Conservation (phyloP, 2,797 vertebrate genomes). For the Falco cherrug region DNA sequence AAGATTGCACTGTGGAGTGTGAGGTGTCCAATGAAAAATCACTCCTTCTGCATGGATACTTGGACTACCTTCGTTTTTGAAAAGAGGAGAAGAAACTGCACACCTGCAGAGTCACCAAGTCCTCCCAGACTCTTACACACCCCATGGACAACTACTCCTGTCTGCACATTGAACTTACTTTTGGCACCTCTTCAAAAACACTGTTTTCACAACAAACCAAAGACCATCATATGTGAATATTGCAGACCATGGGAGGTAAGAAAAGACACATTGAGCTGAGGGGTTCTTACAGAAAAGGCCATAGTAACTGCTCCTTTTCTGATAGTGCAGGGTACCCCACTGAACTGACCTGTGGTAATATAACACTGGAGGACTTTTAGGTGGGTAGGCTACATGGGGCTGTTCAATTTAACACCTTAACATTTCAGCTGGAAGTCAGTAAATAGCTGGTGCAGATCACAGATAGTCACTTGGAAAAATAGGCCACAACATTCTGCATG, state of each 20-base stretch:
- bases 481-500: not conserved
- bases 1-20: not conserved
- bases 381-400: not conserved
- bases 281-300: not conserved
- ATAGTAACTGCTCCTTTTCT: not conserved
- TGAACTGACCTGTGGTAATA: not conserved
- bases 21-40: not conserved
- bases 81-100: not conserved
- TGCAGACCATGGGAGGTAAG: not conserved
- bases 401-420: not conserved
- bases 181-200: not conserved
- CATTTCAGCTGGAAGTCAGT: not conserved
- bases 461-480: not conserved
- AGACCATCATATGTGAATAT: not conserved
- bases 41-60: not conserved
- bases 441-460: not conserved
- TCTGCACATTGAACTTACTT: not conserved
- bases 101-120: not conserved
- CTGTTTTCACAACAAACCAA: not conserved
- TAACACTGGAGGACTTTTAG: not conserved
- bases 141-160: not conserved
- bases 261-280: not conserved
- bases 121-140: not conserved
- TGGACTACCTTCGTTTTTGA: not conserved
- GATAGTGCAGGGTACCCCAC: not conserved